These are phyloP conservation scores for Aphyosemion australe DNA, from an alignment of 2,113 vertebrate species.

Conservation along the genomic window DNA sequence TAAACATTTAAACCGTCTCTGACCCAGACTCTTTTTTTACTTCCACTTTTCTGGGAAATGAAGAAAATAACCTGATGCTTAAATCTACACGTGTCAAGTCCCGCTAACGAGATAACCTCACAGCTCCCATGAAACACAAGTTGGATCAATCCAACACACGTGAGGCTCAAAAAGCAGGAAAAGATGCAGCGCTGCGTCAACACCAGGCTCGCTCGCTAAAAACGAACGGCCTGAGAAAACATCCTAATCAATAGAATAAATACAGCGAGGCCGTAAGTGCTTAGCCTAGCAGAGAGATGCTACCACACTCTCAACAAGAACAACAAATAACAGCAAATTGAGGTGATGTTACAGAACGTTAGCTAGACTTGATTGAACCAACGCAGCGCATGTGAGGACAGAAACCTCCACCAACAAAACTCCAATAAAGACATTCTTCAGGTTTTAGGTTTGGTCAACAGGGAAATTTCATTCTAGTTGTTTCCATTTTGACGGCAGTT, in stretches of 20 bases:
- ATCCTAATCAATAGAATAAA: slow-evolving; percentile 50
- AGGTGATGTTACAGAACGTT: slow-evolving; percentile 17
- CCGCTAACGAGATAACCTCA: no score
- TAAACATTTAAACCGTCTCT: no score
- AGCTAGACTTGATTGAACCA: slow-evolving; percentile 1
- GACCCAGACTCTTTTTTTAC: no score
- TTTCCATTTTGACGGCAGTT: no score
- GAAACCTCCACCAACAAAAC: no score
- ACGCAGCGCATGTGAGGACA: no score
- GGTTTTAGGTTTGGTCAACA: no score
- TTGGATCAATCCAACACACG: slow-evolving; percentile 28
- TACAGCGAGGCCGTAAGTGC: slow-evolving; percentile 28
- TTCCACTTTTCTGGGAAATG: no score
- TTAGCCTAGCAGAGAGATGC: slow-evolving; percentile 14
- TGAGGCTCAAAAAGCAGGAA: slow-evolving; percentile 11
- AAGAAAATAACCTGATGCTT: no score
- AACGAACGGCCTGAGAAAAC: slow-evolving; percentile 16
- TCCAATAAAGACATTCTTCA: no score
- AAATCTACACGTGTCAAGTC: no score
- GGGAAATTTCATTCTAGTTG: no score
- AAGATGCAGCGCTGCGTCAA: neutral
- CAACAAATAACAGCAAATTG: slow-evolving; percentile 19
- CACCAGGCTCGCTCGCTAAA: slow-evolving; percentile 20
- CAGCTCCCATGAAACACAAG: slow-evolving; percentile 15
- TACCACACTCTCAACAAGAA: slow-evolving; percentile 25